These are phyloP conservation scores for Pseudopodoces humilis DNA, from an alignment of 2,113 vertebrate species.

Conservation along the genomic window DNA sequence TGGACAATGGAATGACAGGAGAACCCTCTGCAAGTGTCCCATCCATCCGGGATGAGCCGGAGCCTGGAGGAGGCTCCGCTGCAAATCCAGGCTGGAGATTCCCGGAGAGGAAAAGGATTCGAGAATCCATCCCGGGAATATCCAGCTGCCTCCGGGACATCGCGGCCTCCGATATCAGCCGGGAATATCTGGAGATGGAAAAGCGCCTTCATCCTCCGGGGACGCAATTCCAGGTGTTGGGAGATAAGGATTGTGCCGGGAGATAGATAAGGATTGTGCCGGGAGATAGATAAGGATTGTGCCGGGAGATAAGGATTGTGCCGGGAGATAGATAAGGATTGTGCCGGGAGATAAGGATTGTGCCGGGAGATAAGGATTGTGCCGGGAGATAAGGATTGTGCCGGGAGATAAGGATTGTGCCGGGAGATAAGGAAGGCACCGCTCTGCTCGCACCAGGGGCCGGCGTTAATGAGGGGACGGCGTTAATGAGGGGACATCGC, in stretches of 20 bases:
- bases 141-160: not conserved
- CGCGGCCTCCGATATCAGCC: too few relatives aligned
- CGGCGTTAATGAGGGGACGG: not conserved
- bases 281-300: too few relatives aligned
- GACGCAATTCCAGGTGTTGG: not conserved
- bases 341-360: too few relatives aligned
- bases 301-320: too few relatives aligned
- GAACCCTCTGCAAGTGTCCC: not conserved
- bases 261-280: not conserved
- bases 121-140: not conserved
- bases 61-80: not conserved
- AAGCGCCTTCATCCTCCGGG: not conserved
- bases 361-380: not conserved
- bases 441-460: not conserved
- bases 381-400: not conserved
- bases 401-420: too few relatives aligned
- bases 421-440: too few relatives aligned
- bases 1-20: not conserved
- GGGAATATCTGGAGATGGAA: not conserved
- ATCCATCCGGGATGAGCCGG: not conserved
- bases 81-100: not conserved
- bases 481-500: not conserved
- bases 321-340: too few relatives aligned
- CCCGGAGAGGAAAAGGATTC: not conserved
- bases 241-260: not conserved